Base-by-base conservation (phyloP, 2,888 invertebrate genomes). In the Ectemnius continuus region DNA sequence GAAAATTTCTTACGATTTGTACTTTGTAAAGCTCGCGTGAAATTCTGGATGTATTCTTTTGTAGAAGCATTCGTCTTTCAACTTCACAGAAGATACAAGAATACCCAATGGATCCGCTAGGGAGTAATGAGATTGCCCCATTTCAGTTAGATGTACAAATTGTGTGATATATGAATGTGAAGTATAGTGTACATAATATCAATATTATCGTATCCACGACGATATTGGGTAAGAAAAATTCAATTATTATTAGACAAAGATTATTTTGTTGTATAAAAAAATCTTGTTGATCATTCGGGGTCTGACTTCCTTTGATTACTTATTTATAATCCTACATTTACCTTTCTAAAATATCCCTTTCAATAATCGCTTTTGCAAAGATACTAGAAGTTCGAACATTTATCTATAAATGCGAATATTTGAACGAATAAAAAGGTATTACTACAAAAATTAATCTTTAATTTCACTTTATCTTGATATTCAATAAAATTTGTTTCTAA, bases 181-280 rank as follows among this genome's bases (percentile, higher is more conserved):
- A 82, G 80, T 85, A 76, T 80, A 76, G 81, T 87, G 88, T 88
- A 88, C 74, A 88, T 85, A 86, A 82, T 80, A 78, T 71, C 80
- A 79, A 73, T 73, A 71, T 79, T 75, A 82, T 78, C 78, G 75
- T 76, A 79, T 74, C 78, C 76, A 70, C 73, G 74, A 80, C 70
- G 71, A 79, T 70, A 78, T 74, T 74, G 79, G 70, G 69, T 76
- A 80, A 81, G 75, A 65, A 76, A 57, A 70, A 76, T 75, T 74
- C 67, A 82, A 75, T 67, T 70, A 69, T 78, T 77, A 80, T 69
- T 78, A 82, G 82, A 86, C 73, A 78, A 83, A 78, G 80, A 86
- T 85, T 88, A 88, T 89, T 88, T 89, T 89, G 85, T 87, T 88
- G 88, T 88, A 88, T 84, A 85, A 88, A 87, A 86, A 78, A 81